Base-by-base conservation (phyloP, 2,888 invertebrate genomes). In the Halictus quadricinctus region DNA sequence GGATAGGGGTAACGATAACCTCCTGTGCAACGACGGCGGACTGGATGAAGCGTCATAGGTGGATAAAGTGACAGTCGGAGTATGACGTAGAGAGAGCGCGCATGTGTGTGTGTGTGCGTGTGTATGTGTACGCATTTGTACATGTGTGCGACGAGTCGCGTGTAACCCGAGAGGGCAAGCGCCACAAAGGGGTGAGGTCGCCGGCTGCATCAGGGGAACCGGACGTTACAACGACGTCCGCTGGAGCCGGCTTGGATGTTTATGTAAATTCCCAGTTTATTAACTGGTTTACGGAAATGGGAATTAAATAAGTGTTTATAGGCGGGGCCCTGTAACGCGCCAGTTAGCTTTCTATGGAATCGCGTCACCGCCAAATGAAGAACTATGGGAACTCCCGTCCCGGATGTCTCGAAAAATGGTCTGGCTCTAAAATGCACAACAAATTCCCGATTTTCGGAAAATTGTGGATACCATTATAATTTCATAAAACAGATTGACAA, bases 21-120 rank as follows among this genome's bases (percentile, higher is more conserved):
- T 60, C 72, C 21, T 69, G 60, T 29, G 54, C 58, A 66, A 54
- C 36, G 72, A 74, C 66, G 46, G 78, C 18, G 58, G 18, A 54
- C 60, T 58, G 72, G 66, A 85, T 77, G 80, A 80, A 80, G 76
- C 81, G 76, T 81, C 81, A 81, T 74, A 72, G 79, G 79, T 85
- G 60, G 81, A 88, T 83, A 80, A 89, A 87, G 80, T 72, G 89
- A 83, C 78, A 48, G 50, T 58, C 58, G 29, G 79, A 48, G 70
- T 60, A 79, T 36, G 86, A 81, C 72, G 58, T 73, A 69, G 84
- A 70, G 79, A 18, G 79, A 58, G 4, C 46, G 36, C 13, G 72
- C 43, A 10, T 1, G 43, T 2, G 50, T 2, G 8, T 21, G 50
- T 21, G 8, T 21, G 50, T 2, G 2, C 8, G 8, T 21, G 50